Evolutionary conservation across 2,888 invertebrate genomes (phyloP).

Genomic region (Drosophila anomelani): DNA sequence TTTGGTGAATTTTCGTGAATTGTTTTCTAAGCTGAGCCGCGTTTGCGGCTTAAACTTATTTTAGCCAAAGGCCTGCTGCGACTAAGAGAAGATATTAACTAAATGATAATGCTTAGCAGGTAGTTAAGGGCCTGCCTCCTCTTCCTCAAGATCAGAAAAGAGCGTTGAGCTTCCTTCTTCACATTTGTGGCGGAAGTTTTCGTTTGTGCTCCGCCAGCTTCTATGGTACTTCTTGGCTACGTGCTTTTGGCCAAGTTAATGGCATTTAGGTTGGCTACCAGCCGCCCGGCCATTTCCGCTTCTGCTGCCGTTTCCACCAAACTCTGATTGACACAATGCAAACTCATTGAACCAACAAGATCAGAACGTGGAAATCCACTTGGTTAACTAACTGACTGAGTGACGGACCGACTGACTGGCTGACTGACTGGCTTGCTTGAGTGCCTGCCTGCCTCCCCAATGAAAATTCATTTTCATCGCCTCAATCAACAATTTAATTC

Average conservation of each 20-base stretch:
- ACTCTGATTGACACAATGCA: constrained; percentile 48
- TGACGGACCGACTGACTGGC: constrained; percentile 5
- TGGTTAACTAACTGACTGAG: constrained; percentile 25
- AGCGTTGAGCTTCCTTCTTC: constrained; percentile 5
- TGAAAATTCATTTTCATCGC: constrained; percentile 68
- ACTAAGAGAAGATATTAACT: constrained; percentile 60
- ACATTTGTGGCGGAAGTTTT: constrained; percentile 49
- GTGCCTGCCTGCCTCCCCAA: constrained; percentile 30
- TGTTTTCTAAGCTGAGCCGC: constrained; percentile 79
- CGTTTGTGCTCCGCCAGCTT: constrained; percentile 53
- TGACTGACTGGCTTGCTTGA: constrained; percentile 23
- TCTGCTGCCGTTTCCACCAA: constrained; percentile 38
- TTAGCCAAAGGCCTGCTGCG: constrained; percentile 36
- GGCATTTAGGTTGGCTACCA: constrained; percentile 57
- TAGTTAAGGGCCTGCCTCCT: constrained; percentile 46
- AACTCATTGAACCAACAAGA: constrained; percentile 47
- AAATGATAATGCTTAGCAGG: constrained; percentile 68
- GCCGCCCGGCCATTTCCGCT: constrained; percentile 57
- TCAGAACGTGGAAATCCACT: constrained; percentile 63
- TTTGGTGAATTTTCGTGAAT: constrained; percentile 63
- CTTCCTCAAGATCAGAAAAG: constrained; percentile 24
- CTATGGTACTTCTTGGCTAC: constrained; percentile 52
- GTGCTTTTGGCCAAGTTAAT: constrained; percentile 47
- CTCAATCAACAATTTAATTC: constrained; percentile 81
- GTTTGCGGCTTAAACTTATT: constrained; percentile 73